Conservation (phyloP, 1,140 invertebrate genomes). For the Scaptomyza hsui region DNA sequence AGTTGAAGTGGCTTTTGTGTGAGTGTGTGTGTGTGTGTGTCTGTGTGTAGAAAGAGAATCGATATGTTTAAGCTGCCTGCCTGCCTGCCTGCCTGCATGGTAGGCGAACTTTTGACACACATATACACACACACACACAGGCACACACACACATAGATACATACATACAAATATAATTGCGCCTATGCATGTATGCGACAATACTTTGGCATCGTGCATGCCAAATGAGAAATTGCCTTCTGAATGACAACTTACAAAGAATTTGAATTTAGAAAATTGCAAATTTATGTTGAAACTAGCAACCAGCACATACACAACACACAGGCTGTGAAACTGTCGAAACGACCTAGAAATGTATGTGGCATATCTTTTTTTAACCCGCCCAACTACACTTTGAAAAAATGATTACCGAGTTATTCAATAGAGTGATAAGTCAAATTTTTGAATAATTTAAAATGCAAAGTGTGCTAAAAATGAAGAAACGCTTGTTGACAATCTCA, state of each 20-base stretch:
- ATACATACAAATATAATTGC: constrained; percentile 20
- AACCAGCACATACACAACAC: constrained; percentile 24
- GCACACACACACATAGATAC: neutral
- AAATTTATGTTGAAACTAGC: constrained; percentile 75
- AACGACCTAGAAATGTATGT: constrained; percentile 54
- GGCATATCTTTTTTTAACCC: constrained; percentile 15
- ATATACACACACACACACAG: constrained; percentile 21
- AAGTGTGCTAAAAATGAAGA: too few relatives aligned
- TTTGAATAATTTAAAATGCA: too few relatives aligned
- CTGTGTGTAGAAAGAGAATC: constrained; percentile 51
- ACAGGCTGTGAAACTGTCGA: constrained; percentile 1
- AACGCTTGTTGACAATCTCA: too few relatives aligned
- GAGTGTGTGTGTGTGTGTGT: constrained; percentile 43
- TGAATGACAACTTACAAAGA: constrained; percentile 82
- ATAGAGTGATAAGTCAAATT: too few relatives aligned
- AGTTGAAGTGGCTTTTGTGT: constrained; percentile 68
- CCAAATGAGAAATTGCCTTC: constrained; percentile 63
- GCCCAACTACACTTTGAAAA: neutral
- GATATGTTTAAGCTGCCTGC: constrained; percentile 72
- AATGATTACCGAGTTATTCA: too few relatives aligned
- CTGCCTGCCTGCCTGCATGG: constrained; percentile 48
- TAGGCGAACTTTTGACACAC: constrained; percentile 75
- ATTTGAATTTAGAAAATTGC: constrained; percentile 82
- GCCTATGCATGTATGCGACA: constrained; percentile 55
- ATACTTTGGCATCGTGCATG: constrained; percentile 51